phyloP scores from a whole-genome alignment of 2,888 invertebrate genomes.

The Maniola hyperantus region DNA sequence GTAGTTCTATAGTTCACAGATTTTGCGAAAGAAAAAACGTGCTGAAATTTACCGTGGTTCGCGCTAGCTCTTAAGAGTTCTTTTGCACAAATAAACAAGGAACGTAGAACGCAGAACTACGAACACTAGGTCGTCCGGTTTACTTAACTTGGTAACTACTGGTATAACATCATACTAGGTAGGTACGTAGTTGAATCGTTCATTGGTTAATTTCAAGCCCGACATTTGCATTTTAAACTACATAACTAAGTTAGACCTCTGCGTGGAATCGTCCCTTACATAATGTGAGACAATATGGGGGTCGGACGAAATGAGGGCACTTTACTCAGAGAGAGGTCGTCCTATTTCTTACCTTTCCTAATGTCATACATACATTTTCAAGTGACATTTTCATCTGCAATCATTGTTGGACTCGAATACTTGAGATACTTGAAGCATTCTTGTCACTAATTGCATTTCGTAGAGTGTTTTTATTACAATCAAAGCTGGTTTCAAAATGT shows the following conservation, averaged over 20 bases:
- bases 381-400: conserved; percentile 44
- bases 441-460: neutral
- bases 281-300: conserved; percentile 50
- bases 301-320: conserved; percentile 48
- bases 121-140: no score
- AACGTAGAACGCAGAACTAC: no score
- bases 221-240: conserved; percentile 35
- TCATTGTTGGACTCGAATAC: conserved; percentile 14
- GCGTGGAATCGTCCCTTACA: conserved; percentile 42
- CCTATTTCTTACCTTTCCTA: conserved; percentile 44
- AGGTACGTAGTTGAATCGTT: neutral
- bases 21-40: no score
- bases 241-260: conserved; percentile 37
- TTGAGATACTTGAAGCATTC: neutral
- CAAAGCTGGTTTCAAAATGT: no score
- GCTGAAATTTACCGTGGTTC: no score
- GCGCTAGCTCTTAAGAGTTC: no score
- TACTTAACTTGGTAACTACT: neutral
- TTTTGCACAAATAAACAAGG: no score
- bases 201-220: conserved; percentile 16
- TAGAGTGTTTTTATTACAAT: neutral
- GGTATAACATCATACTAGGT: neutral
- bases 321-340: conserved; percentile 43
- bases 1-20: no score
- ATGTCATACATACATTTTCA: conserved; percentile 48